Evolutionary conservation across 2,888 invertebrate species (phyloP).

Genomic region (Trichacis sp.): DNA sequence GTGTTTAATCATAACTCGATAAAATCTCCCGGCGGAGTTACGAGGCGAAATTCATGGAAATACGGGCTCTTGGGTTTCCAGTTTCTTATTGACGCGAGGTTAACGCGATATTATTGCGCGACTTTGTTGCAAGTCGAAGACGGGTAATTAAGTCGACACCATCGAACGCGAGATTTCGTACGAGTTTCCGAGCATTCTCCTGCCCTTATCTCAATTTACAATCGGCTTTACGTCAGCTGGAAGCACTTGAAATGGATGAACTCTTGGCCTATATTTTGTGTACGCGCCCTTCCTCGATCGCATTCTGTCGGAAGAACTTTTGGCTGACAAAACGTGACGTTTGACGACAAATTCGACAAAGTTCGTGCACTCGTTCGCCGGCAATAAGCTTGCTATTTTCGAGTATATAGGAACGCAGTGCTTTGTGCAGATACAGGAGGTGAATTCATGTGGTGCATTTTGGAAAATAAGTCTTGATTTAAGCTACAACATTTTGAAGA

Average conservation of each 20-base stretch:
- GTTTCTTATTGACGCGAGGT: not conserved
- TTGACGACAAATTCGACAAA: slow-evolving; percentile 25
- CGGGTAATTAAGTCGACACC: not conserved
- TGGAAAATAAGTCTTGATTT: too few species aligned
- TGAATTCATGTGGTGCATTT: too few species aligned
- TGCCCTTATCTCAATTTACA: slow-evolving; percentile 55
- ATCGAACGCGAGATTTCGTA: slow-evolving; percentile 21
- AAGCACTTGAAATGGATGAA: slow-evolving; percentile 66
- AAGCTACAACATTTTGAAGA: too few species aligned
- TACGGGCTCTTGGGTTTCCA: too few species aligned
- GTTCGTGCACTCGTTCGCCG: slow-evolving; percentile 4
- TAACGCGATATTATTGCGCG: not conserved
- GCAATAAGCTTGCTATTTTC: slow-evolving; percentile 30
- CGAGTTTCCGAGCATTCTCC: slow-evolving; percentile 44
- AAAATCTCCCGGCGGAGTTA: not conserved
- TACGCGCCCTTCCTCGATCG: slow-evolving; percentile 17
- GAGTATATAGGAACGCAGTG: not conserved
- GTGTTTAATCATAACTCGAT: not conserved
- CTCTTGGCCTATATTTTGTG: slow-evolving; percentile 64
- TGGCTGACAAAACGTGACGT: slow-evolving; percentile 23
- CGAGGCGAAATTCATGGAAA: too few species aligned
- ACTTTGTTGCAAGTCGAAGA: not conserved
- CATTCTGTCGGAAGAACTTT: slow-evolving; percentile 22
- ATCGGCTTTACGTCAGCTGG: slow-evolving; percentile 62
- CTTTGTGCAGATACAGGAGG: too few species aligned